Percentiles rank a stretch among this genome's conserved stretches.
These are phyloP conservation scores for Oryzias curvinotus DNA, from an alignment of 2,113 vertebrate genomes.

Conservation along the genomic window DNA sequence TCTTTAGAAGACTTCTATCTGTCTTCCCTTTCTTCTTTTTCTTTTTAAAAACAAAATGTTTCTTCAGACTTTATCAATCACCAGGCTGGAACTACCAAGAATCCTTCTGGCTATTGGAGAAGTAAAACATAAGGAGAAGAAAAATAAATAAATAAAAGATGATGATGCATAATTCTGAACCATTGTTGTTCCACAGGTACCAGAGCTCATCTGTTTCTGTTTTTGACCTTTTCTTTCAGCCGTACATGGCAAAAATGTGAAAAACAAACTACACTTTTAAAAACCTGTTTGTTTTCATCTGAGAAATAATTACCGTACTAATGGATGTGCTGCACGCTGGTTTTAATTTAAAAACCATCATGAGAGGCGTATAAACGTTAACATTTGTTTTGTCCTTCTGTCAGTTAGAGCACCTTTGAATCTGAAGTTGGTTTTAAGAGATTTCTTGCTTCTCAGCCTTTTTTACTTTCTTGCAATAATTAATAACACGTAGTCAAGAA, in stretches of 20 bases:
- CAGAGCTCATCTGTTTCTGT: conserved; percentile 24
- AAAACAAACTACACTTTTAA: neutral
- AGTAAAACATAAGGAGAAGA: conserved; percentile 55
- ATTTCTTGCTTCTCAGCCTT: too few species aligned
- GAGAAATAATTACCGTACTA: too few species aligned
- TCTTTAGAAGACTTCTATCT: conserved; percentile 15
- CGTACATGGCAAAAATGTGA: conserved; percentile 6
- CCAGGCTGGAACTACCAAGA: conserved; percentile 27
- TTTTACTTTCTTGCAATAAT: too few species aligned
- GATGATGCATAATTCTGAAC: conserved; percentile 16
- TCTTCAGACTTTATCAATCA: conserved; percentile 33
- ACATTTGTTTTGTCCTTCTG: too few species aligned
- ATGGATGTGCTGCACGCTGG: too few species aligned
- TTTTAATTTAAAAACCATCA: too few species aligned
- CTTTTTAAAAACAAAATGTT: conserved; percentile 24
- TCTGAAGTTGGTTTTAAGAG: too few species aligned
- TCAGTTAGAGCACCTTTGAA: too few species aligned
- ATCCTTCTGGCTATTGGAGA: conserved; percentile 60
- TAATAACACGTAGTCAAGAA: too few species aligned
- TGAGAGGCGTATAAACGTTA: too few species aligned
- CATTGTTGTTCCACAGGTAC: conserved; percentile 50
- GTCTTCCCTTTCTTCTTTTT: conserved; percentile 2
- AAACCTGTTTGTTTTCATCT: too few species aligned
- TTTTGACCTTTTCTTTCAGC: conserved; percentile 2
- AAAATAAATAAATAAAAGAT: conserved; percentile 40